Percentiles rank a stretch among this genome's conserved stretches.
Conservation (phyloP, 2,113 vertebrate genomes). For the Copsychus sechellarum region DNA sequence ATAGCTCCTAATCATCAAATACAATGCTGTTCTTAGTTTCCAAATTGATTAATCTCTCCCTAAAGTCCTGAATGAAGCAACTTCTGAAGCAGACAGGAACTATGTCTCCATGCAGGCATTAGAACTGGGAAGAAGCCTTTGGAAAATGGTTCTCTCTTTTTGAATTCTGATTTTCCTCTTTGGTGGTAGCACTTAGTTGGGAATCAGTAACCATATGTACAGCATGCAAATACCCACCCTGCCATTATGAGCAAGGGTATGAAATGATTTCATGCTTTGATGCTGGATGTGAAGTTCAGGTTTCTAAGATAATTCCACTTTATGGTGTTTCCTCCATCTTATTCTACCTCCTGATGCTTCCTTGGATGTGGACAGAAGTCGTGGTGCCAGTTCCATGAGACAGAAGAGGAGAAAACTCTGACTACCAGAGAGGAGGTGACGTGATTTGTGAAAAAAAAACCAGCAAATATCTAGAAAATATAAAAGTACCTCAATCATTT, state of each 20-base stretch:
- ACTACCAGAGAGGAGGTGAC: not conserved
- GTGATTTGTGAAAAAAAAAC: not conserved
- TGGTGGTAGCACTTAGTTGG: not conserved
- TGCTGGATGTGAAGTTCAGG: not conserved
- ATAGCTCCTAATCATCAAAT: not conserved
- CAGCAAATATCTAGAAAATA: not conserved
- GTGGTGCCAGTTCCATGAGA: not conserved
- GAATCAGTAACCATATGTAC: not conserved
- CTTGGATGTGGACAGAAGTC: not conserved
- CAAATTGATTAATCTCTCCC: not conserved
- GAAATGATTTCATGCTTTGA: not conserved
- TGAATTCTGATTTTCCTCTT: not conserved
- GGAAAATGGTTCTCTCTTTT: not conserved
- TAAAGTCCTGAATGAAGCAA: not conserved
- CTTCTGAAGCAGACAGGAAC: not conserved
- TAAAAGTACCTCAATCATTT: not conserved
- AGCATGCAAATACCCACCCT: rapidly evolving
- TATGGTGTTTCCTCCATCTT: not conserved
- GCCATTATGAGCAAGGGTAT: not conserved
- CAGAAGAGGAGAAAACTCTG: not conserved
- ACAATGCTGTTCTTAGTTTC: not conserved
- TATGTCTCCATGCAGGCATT: not conserved
- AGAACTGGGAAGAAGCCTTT: not conserved
- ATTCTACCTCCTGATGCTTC: not conserved
- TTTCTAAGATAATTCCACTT: not conserved